Evolutionary conservation across 2,113 vertebrate genomes (phyloP), one percentile per base, ranked within the genome.

Genomic region (Mormoops blainvillei): DNA sequence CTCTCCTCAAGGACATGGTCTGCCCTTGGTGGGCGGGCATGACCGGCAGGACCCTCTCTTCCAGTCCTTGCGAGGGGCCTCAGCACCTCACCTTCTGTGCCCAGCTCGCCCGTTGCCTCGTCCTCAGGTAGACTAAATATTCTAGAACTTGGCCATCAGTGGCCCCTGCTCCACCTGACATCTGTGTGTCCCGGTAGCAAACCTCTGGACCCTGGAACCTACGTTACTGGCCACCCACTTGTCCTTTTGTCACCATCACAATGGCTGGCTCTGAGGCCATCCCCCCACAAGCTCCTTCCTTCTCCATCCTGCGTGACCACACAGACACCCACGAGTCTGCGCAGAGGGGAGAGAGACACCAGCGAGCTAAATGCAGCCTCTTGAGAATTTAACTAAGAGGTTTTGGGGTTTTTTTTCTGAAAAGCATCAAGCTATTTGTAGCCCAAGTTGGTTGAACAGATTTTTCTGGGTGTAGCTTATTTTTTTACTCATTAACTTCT

Each of bases 401-500:
- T 9, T 43, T 48, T 26, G 63, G 9, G 63, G 9, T 71, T 31
- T 41, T 73, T 50, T 85, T 77, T 89, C 88, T 85, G 73, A 88
- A 97, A 96, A 96, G 63, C 28, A 0, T 61, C 68, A 36, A 87
- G 95, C 96, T 98, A 97, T 97, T 97, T 98, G 95, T 96, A 96
- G 96, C 86, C 65, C 63, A 78, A 87, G 65, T 95, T 70, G n/a
- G 77, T 86, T 93, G 97, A 97, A 93, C 96, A 98, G 97, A 96
- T 97, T 97, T 97, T 91, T 86, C 90, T 81, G 95, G 48, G 77
- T 63, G 61, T 88, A 67, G 82, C 43, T 92, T 94, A 50, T 96
- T 94, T 97, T 97, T 93, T 96, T 52, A 89, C 95, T 97, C 96
- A 95, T 97, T 97, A 97, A 93, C 93, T 97, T 97, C 95, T 95